These are phyloP conservation scores for Drosophila putrida DNA, from an alignment of 2,888 invertebrate genomes.

Conservation along the genomic window DNA sequence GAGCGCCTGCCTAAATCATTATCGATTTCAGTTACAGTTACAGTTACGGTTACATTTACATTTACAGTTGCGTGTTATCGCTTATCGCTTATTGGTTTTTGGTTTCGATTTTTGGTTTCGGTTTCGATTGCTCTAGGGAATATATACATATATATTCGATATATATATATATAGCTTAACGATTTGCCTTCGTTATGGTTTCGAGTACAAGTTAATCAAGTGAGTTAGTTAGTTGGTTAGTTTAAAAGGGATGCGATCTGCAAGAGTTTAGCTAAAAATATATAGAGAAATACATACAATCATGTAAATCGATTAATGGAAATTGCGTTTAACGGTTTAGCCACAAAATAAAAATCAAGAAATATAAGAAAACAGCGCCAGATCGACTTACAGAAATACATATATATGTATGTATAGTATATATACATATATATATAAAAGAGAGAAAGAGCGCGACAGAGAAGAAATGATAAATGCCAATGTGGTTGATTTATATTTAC, in stretches of 20 bases:
- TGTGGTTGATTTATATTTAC: slow-evolving; percentile 8
- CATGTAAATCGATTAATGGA: slow-evolving; percentile 66
- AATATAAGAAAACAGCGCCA: slow-evolving; percentile 22
- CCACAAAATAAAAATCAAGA: slow-evolving; percentile 43
- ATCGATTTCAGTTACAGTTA: slow-evolving; percentile 38
- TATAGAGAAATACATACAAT: slow-evolving; percentile 61
- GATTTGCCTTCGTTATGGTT: slow-evolving; percentile 35
- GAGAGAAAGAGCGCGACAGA: slow-evolving; percentile 10
- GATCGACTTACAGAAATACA: slow-evolving; percentile 24
- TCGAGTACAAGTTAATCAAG: slow-evolving; percentile 23
- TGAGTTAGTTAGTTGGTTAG: slow-evolving; percentile 33
- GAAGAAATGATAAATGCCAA: slow-evolving; percentile 19
- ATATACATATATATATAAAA: slow-evolving; percentile 23
- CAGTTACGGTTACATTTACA: slow-evolving; percentile 17
- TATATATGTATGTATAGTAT: no score
- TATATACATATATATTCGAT: background rate
- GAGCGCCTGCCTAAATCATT: slow-evolving; percentile 57
- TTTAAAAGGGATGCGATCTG: slow-evolving; percentile 70
- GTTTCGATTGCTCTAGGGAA: slow-evolving; percentile 11
- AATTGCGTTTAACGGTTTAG: slow-evolving; percentile 50
- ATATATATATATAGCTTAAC: slow-evolving; percentile 2
- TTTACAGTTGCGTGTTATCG: slow-evolving; percentile 12
- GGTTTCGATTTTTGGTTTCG: slow-evolving; percentile 35
- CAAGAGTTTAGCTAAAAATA: slow-evolving; percentile 82
- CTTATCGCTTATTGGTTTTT: slow-evolving; percentile 38